Conservation (phyloP, 2,797 vertebrate genomes). For the Gouania willdenowi region DNA sequence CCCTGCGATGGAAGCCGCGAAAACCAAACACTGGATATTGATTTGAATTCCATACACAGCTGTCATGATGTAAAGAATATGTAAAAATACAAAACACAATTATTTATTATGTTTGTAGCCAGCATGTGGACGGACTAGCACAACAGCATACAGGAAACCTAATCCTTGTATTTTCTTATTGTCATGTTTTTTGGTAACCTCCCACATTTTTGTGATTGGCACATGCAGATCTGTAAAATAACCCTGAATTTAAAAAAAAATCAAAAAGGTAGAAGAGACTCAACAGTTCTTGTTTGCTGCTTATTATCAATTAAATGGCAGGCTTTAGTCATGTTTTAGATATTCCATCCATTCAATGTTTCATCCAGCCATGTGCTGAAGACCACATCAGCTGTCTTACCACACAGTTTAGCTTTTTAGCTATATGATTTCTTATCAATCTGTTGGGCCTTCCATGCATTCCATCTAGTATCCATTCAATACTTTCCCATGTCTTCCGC, state of each 20-base stretch:
- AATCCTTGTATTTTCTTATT: constrained; percentile 8
- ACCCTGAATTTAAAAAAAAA: background rate
- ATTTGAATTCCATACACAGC: constrained; percentile 6
- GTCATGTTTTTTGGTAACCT: background rate
- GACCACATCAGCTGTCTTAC: no score
- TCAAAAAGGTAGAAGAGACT: background rate
- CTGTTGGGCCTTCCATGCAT: no score
- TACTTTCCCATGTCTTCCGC: no score
- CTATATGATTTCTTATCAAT: no score
- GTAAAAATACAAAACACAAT: constrained; percentile 5
- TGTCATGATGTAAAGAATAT: constrained; percentile 13
- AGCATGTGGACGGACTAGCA: constrained; percentile 2
- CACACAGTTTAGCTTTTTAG: no score
- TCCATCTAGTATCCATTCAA: no score
- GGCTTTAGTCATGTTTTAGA: no score
- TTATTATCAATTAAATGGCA: no score
- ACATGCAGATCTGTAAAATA: background rate
- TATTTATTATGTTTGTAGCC: constrained; percentile 5
- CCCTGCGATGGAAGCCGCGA: no score
- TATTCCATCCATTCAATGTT: no score
- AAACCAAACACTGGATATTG: constrained; percentile 24
- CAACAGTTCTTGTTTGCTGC: background rate
- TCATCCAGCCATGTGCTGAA: no score
- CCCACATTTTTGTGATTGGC: background rate
- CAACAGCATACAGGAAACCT: background rate